Conservation (phyloP, 2,797 vertebrate genomes). For the Urosaurus nigricauda region DNA sequence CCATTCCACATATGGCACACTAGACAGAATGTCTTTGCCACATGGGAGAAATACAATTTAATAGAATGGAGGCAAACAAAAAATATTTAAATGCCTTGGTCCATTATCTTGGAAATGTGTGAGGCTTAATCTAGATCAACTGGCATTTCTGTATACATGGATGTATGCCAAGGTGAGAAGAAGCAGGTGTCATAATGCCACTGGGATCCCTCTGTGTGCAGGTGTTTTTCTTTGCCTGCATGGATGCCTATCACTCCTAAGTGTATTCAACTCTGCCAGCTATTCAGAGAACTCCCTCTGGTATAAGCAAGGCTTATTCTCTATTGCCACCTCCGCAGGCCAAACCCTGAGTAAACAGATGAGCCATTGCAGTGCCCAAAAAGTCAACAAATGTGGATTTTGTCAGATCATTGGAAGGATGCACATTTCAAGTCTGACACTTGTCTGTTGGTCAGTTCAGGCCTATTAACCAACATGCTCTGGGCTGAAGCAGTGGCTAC, state of each 20-base stretch:
- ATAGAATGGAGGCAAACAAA: too few species aligned
- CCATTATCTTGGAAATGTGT: too few species aligned
- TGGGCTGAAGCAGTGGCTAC: not conserved
- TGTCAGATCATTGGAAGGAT: constrained; percentile 35
- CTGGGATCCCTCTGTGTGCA: not conserved
- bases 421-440: constrained; percentile 21
- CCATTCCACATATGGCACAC: too few species aligned
- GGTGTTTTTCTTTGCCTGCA: not conserved
- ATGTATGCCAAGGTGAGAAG: not conserved
- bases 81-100: too few species aligned
- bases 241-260: not conserved
- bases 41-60: too few species aligned
- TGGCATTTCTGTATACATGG: not conserved
- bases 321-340: not conserved
- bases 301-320: constrained; percentile 43
- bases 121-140: not conserved
- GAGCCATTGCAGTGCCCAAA: constrained; percentile 25
- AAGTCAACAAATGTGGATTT: constrained; percentile 39
- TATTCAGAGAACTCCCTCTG: constrained; percentile 35
- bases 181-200: not conserved
- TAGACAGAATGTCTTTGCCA: too few species aligned
- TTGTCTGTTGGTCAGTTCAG: not conserved
- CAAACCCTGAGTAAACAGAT: constrained; percentile 45
- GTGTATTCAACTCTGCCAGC: constrained; percentile 38
- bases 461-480: constrained; percentile 7